A percentile compares a stretch with the other conserved stretches of the same genome.
Conservation (phyloP, 2,888 invertebrate genomes). For the Ischnura elegans region DNA sequence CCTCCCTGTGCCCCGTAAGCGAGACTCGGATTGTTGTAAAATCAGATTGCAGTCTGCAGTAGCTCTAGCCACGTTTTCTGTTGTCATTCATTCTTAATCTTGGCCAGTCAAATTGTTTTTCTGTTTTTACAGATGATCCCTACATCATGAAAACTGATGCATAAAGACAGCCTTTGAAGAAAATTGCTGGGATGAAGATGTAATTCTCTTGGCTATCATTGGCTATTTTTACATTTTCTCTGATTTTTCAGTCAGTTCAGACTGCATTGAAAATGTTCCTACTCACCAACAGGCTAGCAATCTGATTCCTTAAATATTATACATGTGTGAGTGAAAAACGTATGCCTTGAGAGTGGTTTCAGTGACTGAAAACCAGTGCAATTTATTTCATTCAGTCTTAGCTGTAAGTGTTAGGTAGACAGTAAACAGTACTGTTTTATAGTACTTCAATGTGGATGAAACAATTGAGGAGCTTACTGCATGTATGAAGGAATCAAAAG, state of each 20-base stretch:
- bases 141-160: slow-evolving; percentile 68
- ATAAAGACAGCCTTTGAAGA: slow-evolving; percentile 68
- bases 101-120: slow-evolving; percentile 69
- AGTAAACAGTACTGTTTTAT: slow-evolving; percentile 69
- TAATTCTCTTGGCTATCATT: slow-evolving; percentile 68
- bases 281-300: slow-evolving; percentile 70
- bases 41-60: slow-evolving; percentile 71
- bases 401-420: slow-evolving; percentile 69
- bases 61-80: slow-evolving; percentile 68
- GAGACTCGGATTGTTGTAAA: slow-evolving; percentile 71
- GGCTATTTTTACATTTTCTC: slow-evolving; percentile 68
- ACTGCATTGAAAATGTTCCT: slow-evolving; percentile 70
- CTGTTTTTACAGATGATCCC: slow-evolving; percentile 68
- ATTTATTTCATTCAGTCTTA: slow-evolving; percentile 70
- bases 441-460: slow-evolving; percentile 69
- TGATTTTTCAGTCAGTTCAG: slow-evolving; percentile 68
- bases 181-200: slow-evolving; percentile 68
- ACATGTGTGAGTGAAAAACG: slow-evolving; percentile 70
- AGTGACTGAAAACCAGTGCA: slow-evolving; percentile 71
- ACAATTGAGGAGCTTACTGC: slow-evolving; percentile 70
- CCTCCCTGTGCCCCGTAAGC: slow-evolving; percentile 69
- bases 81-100: slow-evolving; percentile 66
- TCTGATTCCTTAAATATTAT: slow-evolving; percentile 71
- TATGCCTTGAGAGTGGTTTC: slow-evolving; percentile 70
- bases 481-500: slow-evolving; percentile 70